These are phyloP conservation scores for Percopsis transmontana DNA, from an alignment of 2,113 vertebrate species.

Conservation along the genomic window DNA sequence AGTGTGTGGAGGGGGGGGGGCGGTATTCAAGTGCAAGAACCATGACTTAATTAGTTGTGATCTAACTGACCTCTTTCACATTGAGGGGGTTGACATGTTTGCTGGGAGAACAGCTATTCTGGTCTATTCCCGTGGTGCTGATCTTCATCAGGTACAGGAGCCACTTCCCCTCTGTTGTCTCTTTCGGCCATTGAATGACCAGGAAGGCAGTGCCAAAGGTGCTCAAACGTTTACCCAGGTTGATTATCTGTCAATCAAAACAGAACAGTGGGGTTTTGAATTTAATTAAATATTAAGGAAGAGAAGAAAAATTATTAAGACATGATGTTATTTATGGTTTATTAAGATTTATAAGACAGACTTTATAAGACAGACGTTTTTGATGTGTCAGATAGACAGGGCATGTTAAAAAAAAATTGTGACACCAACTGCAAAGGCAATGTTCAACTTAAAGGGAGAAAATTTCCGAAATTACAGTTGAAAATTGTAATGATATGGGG, in stretches of 20 bases:
- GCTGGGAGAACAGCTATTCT: conserved; percentile 76
- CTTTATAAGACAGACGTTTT: no score
- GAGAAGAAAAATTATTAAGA: no score
- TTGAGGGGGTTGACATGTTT: conserved; percentile 77
- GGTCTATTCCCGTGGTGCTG: conserved; percentile 80
- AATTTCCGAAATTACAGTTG: no score
- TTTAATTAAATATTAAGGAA: no score
- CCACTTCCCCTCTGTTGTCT: conserved; percentile 81
- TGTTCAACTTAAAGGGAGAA: no score
- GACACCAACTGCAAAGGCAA: no score
- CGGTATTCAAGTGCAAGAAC: background rate
- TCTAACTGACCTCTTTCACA: conserved; percentile 51
- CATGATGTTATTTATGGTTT: no score
- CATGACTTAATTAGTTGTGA: background rate
- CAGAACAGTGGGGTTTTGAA: background rate
- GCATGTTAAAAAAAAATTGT: no score
- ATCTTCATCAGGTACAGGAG: conserved; percentile 91
- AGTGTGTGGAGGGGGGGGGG: background rate
- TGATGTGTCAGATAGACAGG: no score
- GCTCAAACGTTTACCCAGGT: conserved; percentile 87
- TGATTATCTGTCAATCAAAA: conserved; percentile 82
- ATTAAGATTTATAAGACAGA: no score
- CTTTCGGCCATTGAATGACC: conserved; percentile 89
- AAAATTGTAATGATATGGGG: no score
- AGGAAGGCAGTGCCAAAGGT: conserved; percentile 82